phyloP scores from a whole-genome alignment of 2,113 vertebrate genomes.

The Embiotoca jacksoni region DNA sequence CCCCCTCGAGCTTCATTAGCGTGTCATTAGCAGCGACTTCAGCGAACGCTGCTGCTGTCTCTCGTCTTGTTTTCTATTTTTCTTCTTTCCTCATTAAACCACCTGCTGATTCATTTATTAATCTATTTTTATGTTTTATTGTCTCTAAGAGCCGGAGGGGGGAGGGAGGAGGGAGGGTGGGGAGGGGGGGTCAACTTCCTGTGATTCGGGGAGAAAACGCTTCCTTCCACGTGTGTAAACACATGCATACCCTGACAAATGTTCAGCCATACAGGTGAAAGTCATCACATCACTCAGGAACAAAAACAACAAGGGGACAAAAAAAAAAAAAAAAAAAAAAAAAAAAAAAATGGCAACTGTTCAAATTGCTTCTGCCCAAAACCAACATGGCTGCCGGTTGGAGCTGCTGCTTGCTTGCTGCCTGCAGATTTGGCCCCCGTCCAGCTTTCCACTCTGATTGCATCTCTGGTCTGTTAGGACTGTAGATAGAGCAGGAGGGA shows the following conservation, averaged over 20 bases:
- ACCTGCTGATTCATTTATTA: slow-evolving; percentile 19
- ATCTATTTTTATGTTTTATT: no score
- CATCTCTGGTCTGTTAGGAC: slow-evolving; percentile 52
- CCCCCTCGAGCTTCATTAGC: slow-evolving; percentile 70
- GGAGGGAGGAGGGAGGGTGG: no score
- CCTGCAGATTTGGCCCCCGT: slow-evolving; percentile 52
- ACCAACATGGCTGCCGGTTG: slow-evolving; percentile 63
- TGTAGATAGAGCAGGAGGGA: slow-evolving; percentile 55
- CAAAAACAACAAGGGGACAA: no score
- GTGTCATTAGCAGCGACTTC: slow-evolving; percentile 69
- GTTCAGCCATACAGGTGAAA: no score
- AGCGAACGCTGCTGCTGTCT: slow-evolving; percentile 63
- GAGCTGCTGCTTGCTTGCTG: slow-evolving; percentile 45
- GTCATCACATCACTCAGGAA: no score
- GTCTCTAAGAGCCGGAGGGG: no score
- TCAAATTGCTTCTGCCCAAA: slow-evolving; percentile 50
- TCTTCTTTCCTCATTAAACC: slow-evolving; percentile 26
- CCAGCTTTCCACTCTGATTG: slow-evolving; percentile 68
- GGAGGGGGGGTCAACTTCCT: no score
- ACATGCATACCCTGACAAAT: no score
- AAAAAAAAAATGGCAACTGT: slow-evolving; percentile 44
- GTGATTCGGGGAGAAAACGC: no score
- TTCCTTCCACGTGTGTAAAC: no score
- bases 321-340: slow-evolving; percentile 10
- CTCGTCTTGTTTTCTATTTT: neutral